A percentile compares a stretch with the other conserved stretches of the same genome.
These are phyloP conservation scores for Galaxea fascicularis DNA, from an alignment of 92 coral and sea anemone genomes.

Conservation along the genomic window DNA sequence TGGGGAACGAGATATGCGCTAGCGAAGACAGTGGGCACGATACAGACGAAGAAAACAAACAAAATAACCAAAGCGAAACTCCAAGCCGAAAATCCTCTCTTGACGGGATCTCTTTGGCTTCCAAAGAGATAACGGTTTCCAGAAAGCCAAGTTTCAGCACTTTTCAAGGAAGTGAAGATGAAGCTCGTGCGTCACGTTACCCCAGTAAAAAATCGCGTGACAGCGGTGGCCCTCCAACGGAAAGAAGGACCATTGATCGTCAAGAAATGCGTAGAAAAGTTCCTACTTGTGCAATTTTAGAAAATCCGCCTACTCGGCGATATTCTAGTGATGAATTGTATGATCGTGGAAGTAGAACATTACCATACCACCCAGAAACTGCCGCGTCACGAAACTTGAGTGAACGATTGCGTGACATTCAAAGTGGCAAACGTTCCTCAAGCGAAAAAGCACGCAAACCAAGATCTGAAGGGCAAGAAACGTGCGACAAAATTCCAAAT, in stretches of 20 bases:
- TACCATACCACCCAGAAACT: background rate
- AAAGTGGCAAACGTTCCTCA: background rate
- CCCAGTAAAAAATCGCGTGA: conserved; percentile 7
- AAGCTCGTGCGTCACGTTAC: conserved; percentile 31
- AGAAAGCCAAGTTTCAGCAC: conserved; percentile 67
- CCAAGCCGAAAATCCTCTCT: conserved; percentile 48
- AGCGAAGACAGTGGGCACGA: conserved; percentile 67
- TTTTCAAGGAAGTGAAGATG: conserved; percentile 59
- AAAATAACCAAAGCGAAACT: background rate
- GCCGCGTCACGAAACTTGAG: background rate
- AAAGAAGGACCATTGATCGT: conserved; percentile 13
- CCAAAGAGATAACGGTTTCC: conserved; percentile 46
- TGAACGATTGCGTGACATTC: conserved; percentile 4
- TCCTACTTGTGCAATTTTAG: background rate
- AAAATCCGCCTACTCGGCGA: conserved; percentile 13
- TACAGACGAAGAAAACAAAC: conserved; percentile 18
- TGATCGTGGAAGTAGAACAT: background rate
- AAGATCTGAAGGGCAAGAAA: conserved; percentile 30
- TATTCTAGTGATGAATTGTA: conserved; percentile 26
- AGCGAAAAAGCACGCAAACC: conserved; percentile 18
- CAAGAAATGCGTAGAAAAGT: conserved; percentile 43
- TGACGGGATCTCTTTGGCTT: conserved; percentile 64
- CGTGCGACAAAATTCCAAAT: conserved; percentile 8
- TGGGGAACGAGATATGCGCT: conserved; percentile 38
- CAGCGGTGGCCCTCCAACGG: background rate